Conservation (phyloP, 1,140 invertebrate genomes). For the Scaptomyza hsui region DNA sequence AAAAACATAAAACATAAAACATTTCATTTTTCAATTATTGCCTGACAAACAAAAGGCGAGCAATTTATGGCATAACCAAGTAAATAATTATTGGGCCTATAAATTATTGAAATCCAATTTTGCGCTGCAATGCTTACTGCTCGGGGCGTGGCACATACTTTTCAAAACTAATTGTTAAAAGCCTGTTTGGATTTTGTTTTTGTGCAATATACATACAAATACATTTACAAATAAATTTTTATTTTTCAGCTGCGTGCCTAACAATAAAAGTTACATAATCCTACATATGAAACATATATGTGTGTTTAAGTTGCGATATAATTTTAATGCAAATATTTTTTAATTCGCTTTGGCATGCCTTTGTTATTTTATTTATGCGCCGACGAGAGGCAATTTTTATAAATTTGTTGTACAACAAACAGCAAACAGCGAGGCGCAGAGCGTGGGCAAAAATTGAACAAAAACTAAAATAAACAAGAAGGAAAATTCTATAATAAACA, state of each 20-base stretch:
- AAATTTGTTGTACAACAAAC: constrained; percentile 52
- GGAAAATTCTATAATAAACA: constrained; percentile 35
- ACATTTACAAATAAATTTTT: constrained; percentile 23
- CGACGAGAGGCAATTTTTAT: constrained; percentile 43
- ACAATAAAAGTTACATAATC: constrained; percentile 41
- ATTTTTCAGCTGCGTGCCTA: constrained; percentile 59
- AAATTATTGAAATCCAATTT: constrained; percentile 54
- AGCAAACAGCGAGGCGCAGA: constrained; percentile 65
- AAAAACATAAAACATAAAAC: constrained; percentile 31
- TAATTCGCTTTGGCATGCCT: constrained; percentile 69
- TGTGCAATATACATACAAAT: constrained; percentile 14
- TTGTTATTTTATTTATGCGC: constrained; percentile 67
- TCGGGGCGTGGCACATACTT: constrained; percentile 22
- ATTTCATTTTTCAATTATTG: constrained; percentile 40
- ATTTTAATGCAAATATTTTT: constrained; percentile 73
- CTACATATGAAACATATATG: constrained; percentile 52
- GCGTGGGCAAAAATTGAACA: constrained; percentile 58
- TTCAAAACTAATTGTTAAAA: constrained; percentile 49
- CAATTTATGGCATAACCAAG: constrained; percentile 69
- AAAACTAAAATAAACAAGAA: constrained; percentile 24
- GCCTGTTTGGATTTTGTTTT: constrained; percentile 34
- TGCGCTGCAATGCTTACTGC: constrained; percentile 22
- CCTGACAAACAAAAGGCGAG: constrained; percentile 69
- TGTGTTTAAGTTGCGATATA: constrained; percentile 64
- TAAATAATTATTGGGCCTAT: constrained; percentile 63